Evolutionary conservation across 2,888 invertebrate genomes (phyloP).

Genomic region (Dicycla oo): DNA sequence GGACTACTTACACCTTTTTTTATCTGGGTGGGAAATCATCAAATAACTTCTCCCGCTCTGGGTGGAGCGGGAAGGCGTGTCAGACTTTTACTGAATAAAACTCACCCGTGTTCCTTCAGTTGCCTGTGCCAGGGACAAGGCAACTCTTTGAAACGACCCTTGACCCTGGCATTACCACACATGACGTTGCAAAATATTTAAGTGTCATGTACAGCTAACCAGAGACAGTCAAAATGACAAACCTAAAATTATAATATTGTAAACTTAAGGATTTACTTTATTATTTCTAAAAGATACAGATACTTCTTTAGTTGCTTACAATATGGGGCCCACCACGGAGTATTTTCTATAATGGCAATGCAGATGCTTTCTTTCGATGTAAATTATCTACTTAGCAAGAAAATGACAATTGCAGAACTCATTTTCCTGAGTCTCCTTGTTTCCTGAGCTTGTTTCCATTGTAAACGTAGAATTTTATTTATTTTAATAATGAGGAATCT

Average conservation of each 20-base stretch:
- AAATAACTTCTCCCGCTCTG: no score
- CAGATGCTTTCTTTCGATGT: background rate
- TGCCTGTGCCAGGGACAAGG: no score
- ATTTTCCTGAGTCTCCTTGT: background rate
- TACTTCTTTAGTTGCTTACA: background rate
- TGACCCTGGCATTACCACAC: no score
- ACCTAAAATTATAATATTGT: background rate
- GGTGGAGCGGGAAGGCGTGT: no score
- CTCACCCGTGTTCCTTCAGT: no score
- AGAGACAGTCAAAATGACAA: background rate
- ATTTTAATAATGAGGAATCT: background rate
- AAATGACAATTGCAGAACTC: background rate
- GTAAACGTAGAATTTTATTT: background rate
- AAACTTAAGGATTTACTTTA: background rate
- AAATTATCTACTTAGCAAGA: background rate
- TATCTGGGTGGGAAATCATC: no score
- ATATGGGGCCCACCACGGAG: background rate
- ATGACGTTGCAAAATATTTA: no score
- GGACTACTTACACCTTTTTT: no score
- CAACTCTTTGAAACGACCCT: no score
- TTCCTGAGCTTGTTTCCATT: no score
- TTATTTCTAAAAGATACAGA: background rate
- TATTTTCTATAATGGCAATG: background rate
- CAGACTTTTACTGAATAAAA: no score
- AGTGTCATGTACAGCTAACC: background rate